Percentiles rank a stretch among this genome's conserved stretches.
Evolutionary conservation across 2,888 invertebrate species (phyloP).

Genomic region (Antitype chi): DNA sequence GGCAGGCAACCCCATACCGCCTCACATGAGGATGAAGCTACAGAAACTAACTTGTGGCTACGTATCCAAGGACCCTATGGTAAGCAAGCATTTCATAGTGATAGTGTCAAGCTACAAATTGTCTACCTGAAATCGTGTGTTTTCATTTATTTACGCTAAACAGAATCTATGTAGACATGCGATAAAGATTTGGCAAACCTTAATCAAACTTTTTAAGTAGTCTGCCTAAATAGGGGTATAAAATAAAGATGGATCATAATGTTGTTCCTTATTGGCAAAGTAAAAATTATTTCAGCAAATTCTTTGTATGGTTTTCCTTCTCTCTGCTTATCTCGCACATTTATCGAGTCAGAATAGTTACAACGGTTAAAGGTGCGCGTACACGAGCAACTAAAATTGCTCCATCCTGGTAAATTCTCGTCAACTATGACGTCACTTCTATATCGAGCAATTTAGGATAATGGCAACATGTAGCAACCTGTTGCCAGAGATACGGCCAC

Average conservation of each 20-base stretch:
- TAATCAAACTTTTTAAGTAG: not conserved
- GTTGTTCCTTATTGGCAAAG: not conserved
- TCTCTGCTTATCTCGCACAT: not conserved
- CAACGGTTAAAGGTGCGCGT: no score
- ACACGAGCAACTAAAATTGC: no score
- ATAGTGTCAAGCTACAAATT: no score
- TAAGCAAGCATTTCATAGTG: constrained; percentile 58
- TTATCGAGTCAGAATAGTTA: not conserved
- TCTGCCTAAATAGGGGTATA: not conserved
- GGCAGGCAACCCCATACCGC: constrained; percentile 79
- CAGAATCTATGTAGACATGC: not conserved
- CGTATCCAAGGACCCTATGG: constrained; percentile 75
- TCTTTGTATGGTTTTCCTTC: not conserved
- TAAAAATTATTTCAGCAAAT: not conserved
- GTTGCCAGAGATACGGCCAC: no score
- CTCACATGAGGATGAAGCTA: constrained; percentile 74
- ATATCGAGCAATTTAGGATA: no score
- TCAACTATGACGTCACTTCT: no score
- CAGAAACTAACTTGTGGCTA: constrained; percentile 79
- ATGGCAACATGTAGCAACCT: no score
- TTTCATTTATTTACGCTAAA: not conserved
- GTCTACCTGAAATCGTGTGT: no score
- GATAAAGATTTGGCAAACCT: not conserved
- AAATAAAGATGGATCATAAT: not conserved
- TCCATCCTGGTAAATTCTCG: no score